Base-by-base conservation (phyloP, 2,113 vertebrate species). In the Enhydra lutris region DNA sequence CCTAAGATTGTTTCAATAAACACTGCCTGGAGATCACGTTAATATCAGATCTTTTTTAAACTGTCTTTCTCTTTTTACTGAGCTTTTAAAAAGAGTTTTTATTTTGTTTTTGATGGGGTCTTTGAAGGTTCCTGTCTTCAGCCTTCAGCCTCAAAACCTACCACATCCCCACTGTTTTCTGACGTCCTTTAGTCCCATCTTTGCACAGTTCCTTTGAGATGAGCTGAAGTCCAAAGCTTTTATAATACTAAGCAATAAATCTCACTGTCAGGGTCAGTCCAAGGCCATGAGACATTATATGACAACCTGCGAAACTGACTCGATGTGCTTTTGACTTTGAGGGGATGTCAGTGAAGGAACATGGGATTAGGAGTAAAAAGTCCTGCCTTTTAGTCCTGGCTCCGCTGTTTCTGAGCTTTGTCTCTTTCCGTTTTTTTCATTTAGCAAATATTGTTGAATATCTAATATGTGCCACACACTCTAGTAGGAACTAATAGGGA, bases 1-100 rank as follows among this genome's bases (percentile, higher is more conserved):
- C 95, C 89, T 96, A 97, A 80, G 91, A 98, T 98, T 98, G 59
- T 98, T 98, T 96, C 93, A 89, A 29, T 97, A 98, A 97, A 97
- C 94, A 94, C 96, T 89, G 29, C 93, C 94, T 91, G 85, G 69
- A 94, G 85, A 94, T 97, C 93, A 88, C 7, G 0, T 96, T 97
- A 95, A 94, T 97, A 97, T 92, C 93, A 26, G 26, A 47, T 59
- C 55, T 91, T 91, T 96, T 65, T 36, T 63, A 29, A 91, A 94
- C 65, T 63, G 59, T 50, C 85, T 93, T 94, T 97, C 50, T 95
- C 29, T 97, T 96, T 95, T 91, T 52, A 59, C 69, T 92, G 83
- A 91, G 69, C 65, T 45, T 96, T 88, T 65, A 73, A 63, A 89
- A 84, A 85, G 52, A n/a, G 39, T 69, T 93, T 95, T 96, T 85